Base-by-base conservation (phyloP, 64 coral and sea anemone genomes). In the Hydrozoanthus tunicans region DNA sequence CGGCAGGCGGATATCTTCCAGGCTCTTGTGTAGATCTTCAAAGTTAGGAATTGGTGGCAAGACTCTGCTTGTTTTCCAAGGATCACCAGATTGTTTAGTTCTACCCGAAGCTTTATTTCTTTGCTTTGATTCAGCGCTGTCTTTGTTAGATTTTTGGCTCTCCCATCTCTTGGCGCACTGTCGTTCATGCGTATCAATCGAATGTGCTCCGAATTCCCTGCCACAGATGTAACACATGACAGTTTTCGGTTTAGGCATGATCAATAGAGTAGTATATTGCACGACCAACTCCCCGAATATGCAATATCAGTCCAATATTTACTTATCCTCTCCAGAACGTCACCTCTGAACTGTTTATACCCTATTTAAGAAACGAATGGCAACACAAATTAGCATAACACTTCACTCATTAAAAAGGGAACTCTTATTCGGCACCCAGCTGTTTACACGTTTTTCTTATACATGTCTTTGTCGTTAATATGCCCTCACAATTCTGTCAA, bases 181-280 rank as follows among this genome's bases (percentile, higher is more conserved):
- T 81, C 92, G 82, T 56, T 96, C 95, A 66, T 96, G 95, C 59
- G 89, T 74, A 62, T 79, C 91, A 23, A 96, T 94, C 14, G 95
- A 94, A 88, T 96, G 91, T 65, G 95, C 77, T 70, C 92, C 93
- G 53, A 96, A 96, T 51, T 96, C 95, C 76, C 92, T 75, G 6
- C 95, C 95, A 79, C 95, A 96, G 83, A 96, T 96, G 55, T 96
- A 96, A 32, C 95, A 96, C 32, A 96, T 77, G 7, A 96, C 92
- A 23, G 95, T 96, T 15, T 90, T 78, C 4, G 95, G 95, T 66
- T 96, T 96, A 53, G 95, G 95, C 95, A 96, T 96, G 56, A 4
- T 65, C 57, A 20, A 4, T 59, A 4, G 4, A 53, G 10, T 77
- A 24, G 57, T 54, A 79, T 25, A 79, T 54, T 14, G 72, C 9